These are phyloP conservation scores for Platanista minor DNA, from an alignment of 2,113 vertebrate species.

Conservation along the genomic window DNA sequence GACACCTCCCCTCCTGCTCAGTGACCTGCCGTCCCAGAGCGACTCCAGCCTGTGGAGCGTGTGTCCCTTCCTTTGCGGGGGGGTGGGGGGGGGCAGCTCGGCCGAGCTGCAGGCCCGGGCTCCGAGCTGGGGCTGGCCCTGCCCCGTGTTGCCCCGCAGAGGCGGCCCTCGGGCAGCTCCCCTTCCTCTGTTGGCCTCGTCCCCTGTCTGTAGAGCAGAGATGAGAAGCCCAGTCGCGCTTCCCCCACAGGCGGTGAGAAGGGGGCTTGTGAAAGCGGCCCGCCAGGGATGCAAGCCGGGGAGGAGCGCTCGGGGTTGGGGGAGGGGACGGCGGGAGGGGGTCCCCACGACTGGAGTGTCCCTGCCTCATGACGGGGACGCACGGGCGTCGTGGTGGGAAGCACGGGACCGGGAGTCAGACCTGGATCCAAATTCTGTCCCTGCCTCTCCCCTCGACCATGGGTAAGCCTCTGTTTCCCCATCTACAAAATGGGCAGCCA, in stretches of 20 bases:
- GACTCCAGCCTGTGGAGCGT: rapidly evolving
- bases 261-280: rapidly evolving
- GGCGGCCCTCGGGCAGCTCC: no score
- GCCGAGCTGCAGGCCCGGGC: background rate
- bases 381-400: background rate
- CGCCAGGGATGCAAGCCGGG: rapidly evolving
- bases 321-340: rapidly evolving
- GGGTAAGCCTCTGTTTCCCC: background rate
- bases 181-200: background rate
- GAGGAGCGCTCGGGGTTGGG: background rate
- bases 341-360: background rate
- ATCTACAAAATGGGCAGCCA: background rate
- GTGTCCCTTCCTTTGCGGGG: rapidly evolving
- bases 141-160: background rate
- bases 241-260: rapidly evolving
- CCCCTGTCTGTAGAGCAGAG: background rate
- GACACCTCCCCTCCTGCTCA: background rate
- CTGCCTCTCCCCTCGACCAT: background rate
- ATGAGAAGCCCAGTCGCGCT: rapidly evolving
- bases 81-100: rapidly evolving
- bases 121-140: background rate
- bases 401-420: background rate
- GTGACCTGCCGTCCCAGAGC: background rate
- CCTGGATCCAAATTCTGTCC: background rate
- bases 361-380: rapidly evolving